These are phyloP conservation scores for Aulostomus chinensis DNA, from an alignment of 2,797 vertebrate genomes.

Conservation along the genomic window DNA sequence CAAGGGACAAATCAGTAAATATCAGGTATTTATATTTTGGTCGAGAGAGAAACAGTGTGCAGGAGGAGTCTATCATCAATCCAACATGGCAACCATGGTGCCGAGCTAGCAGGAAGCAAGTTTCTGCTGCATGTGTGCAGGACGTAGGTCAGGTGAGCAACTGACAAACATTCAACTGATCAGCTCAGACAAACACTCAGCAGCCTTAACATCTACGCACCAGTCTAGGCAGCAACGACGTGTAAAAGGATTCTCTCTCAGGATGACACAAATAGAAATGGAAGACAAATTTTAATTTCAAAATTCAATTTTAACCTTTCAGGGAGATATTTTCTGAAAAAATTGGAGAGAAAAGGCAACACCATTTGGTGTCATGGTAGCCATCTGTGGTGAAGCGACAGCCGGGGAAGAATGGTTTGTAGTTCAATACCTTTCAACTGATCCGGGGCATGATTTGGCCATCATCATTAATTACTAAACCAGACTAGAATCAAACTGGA, in stretches of 20 bases:
- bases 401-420: too few species aligned
- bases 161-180: slow-evolving; percentile 21
- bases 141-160: slow-evolving; percentile 25
- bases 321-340: too few species aligned
- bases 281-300: too few species aligned
- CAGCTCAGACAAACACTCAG: slow-evolving; percentile 39
- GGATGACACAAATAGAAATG: too few species aligned
- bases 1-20: slow-evolving; percentile 19
- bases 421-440: too few species aligned
- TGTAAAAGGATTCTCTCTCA: neutral
- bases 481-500: too few species aligned
- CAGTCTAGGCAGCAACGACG: slow-evolving; percentile 54
- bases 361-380: too few species aligned
- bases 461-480: too few species aligned
- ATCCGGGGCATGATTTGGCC: too few species aligned
- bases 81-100: slow-evolving; percentile 41
- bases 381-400: too few species aligned
- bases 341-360: too few species aligned
- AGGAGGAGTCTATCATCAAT: slow-evolving; percentile 45
- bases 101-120: slow-evolving; percentile 55
- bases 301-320: neutral
- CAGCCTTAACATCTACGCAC: slow-evolving; percentile 29
- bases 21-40: slow-evolving; percentile 3
- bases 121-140: slow-evolving; percentile 40
- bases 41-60: slow-evolving; percentile 26